These are phyloP conservation scores for Doryteuthis pealeii DNA, from an alignment of 1,140 invertebrate genomes.

Conservation along the genomic window DNA sequence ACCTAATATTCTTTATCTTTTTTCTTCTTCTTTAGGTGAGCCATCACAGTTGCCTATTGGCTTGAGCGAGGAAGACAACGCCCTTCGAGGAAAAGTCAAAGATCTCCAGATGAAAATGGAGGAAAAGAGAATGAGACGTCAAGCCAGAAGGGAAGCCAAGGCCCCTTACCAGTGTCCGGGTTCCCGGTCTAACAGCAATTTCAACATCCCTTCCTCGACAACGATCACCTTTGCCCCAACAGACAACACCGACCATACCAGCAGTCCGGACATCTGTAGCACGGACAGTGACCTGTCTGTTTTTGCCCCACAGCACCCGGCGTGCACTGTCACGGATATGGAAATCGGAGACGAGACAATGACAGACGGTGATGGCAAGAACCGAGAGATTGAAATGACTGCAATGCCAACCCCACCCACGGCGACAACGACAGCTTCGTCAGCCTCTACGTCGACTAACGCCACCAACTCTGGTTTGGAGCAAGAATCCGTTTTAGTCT, in stretches of 20 bases:
- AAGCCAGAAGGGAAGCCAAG: conserved; percentile 70
- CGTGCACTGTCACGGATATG: background rate
- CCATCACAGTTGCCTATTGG: background rate
- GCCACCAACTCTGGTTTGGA: conserved; percentile 25
- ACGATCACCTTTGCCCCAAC: background rate
- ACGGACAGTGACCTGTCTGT: background rate
- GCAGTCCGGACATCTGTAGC: background rate
- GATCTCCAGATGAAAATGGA: conserved; percentile 84
- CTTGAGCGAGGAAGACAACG: conserved; percentile 68
- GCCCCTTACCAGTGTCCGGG: conserved; percentile 32
- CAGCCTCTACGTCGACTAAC: conserved; percentile 11
- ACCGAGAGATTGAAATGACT: background rate
- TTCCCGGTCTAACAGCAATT: background rate
- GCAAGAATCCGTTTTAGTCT: conserved; percentile 36
- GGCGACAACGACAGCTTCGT: conserved; percentile 2
- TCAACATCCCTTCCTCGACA: background rate
- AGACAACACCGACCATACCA: background rate
- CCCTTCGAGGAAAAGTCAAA: conserved; percentile 82
- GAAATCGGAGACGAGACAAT: background rate
- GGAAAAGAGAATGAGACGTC: conserved; percentile 77
- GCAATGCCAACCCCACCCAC: background rate
- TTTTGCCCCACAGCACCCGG: background rate
- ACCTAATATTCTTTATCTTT: no score
- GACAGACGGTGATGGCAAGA: background rate
- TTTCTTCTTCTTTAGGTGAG: no score